These are phyloP conservation scores for Tetragonula clypearis DNA, from an alignment of 1,140 invertebrate genomes.

Conservation along the genomic window DNA sequence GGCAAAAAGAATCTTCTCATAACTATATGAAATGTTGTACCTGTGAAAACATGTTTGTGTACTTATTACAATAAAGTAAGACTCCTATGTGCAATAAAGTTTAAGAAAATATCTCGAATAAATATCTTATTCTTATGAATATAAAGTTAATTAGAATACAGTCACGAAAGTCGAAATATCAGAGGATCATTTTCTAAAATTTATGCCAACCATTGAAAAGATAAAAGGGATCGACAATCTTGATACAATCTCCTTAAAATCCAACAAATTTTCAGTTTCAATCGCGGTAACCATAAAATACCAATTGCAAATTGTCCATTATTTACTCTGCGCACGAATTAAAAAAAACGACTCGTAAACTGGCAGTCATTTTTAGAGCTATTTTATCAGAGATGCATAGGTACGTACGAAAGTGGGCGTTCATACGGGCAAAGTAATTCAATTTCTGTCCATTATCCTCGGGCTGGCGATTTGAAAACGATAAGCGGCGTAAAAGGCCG, in stretches of 20 bases:
- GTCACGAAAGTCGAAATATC: background rate
- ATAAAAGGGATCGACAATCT: background rate
- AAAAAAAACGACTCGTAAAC: background rate
- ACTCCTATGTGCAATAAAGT: background rate
- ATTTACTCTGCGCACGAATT: background rate
- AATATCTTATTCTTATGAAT: background rate
- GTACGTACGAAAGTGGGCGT: background rate
- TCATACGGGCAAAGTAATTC: background rate
- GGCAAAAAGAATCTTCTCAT: too few relatives aligned
- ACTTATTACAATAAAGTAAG: background rate
- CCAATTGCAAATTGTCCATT: background rate
- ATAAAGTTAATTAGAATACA: background rate
- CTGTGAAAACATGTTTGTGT: too few relatives aligned
- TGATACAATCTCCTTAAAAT: background rate
- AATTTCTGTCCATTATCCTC: conserved; percentile 35
- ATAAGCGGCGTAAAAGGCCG: conserved; percentile 59
- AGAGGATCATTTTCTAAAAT: background rate
- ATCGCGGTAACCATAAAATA: background rate
- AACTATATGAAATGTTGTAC: too few relatives aligned
- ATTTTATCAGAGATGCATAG: conserved; percentile 22
- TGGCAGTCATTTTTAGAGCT: background rate
- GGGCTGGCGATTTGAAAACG: conserved; percentile 50
- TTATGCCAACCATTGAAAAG: background rate
- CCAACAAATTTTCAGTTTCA: background rate
- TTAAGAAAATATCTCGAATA: background rate